Evolutionary conservation across 2,797 vertebrate species (phyloP).

Genomic region (Sus cebifrons): DNA sequence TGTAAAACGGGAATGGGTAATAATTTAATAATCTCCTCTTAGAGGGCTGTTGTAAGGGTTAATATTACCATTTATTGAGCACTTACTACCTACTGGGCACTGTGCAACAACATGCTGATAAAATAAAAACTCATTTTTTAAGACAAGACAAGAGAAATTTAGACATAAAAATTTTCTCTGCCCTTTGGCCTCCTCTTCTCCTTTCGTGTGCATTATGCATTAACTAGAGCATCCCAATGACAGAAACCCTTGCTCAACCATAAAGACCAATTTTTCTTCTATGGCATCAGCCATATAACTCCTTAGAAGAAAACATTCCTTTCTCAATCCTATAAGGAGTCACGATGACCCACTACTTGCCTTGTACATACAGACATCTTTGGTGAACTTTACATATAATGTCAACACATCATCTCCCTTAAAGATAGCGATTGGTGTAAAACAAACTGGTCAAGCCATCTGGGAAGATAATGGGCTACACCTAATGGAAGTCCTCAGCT

Average conservation of each 20-base stretch:
- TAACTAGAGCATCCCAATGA: not conserved
- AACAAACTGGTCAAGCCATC: not conserved
- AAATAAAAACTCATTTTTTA: not conserved
- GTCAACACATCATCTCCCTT: not conserved
- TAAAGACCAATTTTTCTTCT: not conserved
- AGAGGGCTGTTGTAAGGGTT: not conserved
- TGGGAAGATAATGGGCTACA: not conserved
- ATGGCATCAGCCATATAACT: not conserved
- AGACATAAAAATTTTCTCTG: not conserved
- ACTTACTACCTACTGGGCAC: not conserved
- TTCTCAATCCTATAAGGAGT: not conserved
- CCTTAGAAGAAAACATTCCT: not conserved
- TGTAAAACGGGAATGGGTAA: not conserved
- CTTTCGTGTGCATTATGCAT: not conserved
- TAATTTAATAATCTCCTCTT: not conserved
- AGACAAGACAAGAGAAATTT: not conserved
- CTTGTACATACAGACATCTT: not conserved
- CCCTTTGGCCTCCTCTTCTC: not conserved
- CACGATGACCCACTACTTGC: no score
- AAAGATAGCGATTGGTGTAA: not conserved
- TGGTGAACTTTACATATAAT: not conserved
- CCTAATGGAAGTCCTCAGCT: not conserved
- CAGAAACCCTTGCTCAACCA: not conserved
- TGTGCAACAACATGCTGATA: not conserved
- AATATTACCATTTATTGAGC: not conserved